Base-by-base conservation (phyloP, 2,888 invertebrate genomes). In the Thymelicus acteon region DNA sequence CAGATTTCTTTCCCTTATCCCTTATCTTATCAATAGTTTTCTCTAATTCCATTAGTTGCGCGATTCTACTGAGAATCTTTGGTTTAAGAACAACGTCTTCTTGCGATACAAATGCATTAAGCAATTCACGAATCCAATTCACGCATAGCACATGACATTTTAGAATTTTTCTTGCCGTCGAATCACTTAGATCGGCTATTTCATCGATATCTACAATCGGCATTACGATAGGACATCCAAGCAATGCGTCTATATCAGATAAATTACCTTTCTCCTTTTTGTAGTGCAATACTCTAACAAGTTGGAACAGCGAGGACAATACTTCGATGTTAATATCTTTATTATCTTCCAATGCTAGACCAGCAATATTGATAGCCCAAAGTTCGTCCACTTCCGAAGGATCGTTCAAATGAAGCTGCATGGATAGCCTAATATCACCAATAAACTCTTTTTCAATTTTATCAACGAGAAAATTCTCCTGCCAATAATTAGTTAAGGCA, bases 161-260 rank as follows among this genome's bases (percentile, higher is more conserved):
- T 15, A 96, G 84, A 63, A 96, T 94, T 65, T 93, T 87, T 73
- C 85, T 94, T 19, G 95, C 84, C 74, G 90, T 86, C 12, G 87
- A 84, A 7, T 85, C 85, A 75, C 95, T 94, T 78, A 94, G 93
- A 72, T 95, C 94, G 73, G 94, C 94, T 74, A 96, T 88, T 65
- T 89, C 83, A 60, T 95, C 92, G 52, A 94, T 82, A 74, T 96
- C 95, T 69, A 94, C 83, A 71, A 94, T 88, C 0, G 98, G 97
- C 89, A 98, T 92, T 57, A 97, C 91, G 72, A 98, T 89, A 7
- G 96, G 95, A 86, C 97, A 97, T n/a, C 97, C 98, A 54, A 98
- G 91, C 67, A 98, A 91, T 12, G 97, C 97, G 90, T 98, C 97
- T 73, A 98, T 97, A 63, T 95, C 95, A 66, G 95, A 95, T 73